Evolutionary conservation across 2,797 vertebrate species (phyloP), one percentile per base, ranked within the genome.

Genomic region (Coracias cyanogaster): DNA sequence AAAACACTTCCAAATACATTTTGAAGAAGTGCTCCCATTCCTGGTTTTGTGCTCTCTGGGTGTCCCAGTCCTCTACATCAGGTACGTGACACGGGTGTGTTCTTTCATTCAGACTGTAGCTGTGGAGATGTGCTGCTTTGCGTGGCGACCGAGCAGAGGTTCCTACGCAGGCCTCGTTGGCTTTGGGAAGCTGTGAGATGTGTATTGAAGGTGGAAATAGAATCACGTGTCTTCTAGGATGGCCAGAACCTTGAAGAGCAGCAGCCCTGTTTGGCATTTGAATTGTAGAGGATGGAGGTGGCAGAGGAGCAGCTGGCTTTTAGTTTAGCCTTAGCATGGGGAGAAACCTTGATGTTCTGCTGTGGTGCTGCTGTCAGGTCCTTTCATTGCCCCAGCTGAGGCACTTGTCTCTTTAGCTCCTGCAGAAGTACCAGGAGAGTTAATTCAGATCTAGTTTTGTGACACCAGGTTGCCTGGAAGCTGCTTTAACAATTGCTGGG

Each of bases 401-500:
- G 15, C 21, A 12, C 15, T 49, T 51, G 12, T 5, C 60, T 80
- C n/a, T 52, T 29, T 4, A 25, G 41, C 65, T 80, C 39, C 67
- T 69, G 55, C 52, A 39, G 49, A 39, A 57, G 33, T 37, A 51
- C 15, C 33, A 19, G 16, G 33, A 62, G 52, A 29, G 31, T 86
- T 83, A 83, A 31, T 26, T 51, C 62, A 2, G 37, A 5, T 31
- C 69, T 74, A 74, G 13, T 25, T 83, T 83, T 37, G 66, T 66
- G 21, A 4, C 46, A 21, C 58, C 70, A 26, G 26, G 41, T 35
- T 86, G 69, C 33, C 7, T 0, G 28, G 49, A 28, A 29, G 15
- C 37, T 12, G 20, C 28, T 19, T 14, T 17, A 26, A 4, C 0
- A 1, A 8, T 16, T 7, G 26, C 43, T 8, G 60, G 45, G 4